Base-by-base conservation (phyloP, 2,113 vertebrate species). In the Cricetomys ansorgei region DNA sequence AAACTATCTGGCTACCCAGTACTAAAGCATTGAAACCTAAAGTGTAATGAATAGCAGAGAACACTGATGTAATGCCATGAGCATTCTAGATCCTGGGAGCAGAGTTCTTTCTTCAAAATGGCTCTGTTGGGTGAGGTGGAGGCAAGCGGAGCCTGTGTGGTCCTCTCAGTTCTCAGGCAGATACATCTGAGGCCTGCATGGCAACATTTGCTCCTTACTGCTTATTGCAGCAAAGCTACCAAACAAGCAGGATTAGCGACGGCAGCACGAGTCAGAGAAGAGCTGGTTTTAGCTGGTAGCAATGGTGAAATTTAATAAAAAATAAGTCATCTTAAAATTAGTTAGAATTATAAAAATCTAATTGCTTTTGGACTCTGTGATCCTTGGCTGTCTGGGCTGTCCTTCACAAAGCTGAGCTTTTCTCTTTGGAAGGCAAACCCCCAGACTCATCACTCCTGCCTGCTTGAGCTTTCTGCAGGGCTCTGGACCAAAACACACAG, bases 11-110 rank as follows among this genome's bases (percentile, higher is more conserved):
- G n/a, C 43, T 57, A 45, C 25, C n/a, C n/a, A 86, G 55, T 86
- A 75, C 76, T 88, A 92, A 90, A 93, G 48, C n/a, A 93, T 87
- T 45, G 57, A 92, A 96, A 86, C 43, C 81, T 88, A 75, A 88
- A 64, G 73, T 48, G 27, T 59, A 80, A 91, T 92, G 70, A 67
- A 75, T 73, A 73, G 57, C 80, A 67, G 75, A 53, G 45, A 77
- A 75, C 85, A 67, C 5, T 48, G 40, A 15, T 96, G 69, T 88
- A 23, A 80, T 16, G n/a, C 92, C 88, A 77, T 48, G 27, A 80
- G 10, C 23, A 19, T 72, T 69, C 77, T 48, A 67, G 55, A 40
- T 37, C 3, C 40, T 29, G 9, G 5, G 40, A 70, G 34, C 8
- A 0, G 31, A 17, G 31, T 48, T 92, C 3, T 16, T 23, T 59